Conservation (phyloP, 2,113 vertebrate genomes). For the Amblyopsis rosae region DNA sequence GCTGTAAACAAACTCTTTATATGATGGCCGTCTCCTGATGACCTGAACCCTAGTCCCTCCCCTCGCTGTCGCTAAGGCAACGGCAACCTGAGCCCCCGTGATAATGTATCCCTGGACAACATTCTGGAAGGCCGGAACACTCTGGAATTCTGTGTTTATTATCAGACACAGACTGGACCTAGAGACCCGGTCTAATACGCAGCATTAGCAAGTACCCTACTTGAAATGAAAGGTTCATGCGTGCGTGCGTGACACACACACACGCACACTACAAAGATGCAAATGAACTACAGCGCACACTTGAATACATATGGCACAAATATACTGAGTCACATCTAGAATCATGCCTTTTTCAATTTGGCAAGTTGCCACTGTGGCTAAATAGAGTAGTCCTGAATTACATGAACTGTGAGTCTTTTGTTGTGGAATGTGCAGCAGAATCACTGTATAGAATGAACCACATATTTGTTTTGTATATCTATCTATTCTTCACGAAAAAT, state of each 20-base stretch:
- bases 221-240: too few relatives aligned
- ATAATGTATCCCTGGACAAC: slow-evolving; percentile 46
- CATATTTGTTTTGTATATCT: too few relatives aligned
- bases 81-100: slow-evolving; percentile 60
- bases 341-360: too few relatives aligned
- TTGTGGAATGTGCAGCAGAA: too few relatives aligned
- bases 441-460: too few relatives aligned
- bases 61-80: slow-evolving; percentile 49
- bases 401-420: background rate
- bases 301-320: background rate
- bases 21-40: slow-evolving; percentile 55
- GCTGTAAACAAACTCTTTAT: slow-evolving; percentile 64
- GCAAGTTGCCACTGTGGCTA: too few relatives aligned
- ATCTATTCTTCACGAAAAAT: too few relatives aligned
- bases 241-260: background rate
- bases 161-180: slow-evolving; percentile 16
- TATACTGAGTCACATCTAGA: background rate
- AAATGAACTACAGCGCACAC: background rate
- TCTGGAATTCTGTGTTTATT: slow-evolving; percentile 51
- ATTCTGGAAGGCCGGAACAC: slow-evolving; percentile 40
- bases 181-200: background rate
- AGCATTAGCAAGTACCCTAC: too few relatives aligned
- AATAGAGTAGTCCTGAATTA: too few relatives aligned
- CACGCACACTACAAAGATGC: background rate
- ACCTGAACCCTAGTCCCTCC: slow-evolving; percentile 34